Evolutionary conservation across 2,797 vertebrate genomes (phyloP), one percentile per base, ranked within the genome.

Genomic region (Aulostomus chinensis): DNA sequence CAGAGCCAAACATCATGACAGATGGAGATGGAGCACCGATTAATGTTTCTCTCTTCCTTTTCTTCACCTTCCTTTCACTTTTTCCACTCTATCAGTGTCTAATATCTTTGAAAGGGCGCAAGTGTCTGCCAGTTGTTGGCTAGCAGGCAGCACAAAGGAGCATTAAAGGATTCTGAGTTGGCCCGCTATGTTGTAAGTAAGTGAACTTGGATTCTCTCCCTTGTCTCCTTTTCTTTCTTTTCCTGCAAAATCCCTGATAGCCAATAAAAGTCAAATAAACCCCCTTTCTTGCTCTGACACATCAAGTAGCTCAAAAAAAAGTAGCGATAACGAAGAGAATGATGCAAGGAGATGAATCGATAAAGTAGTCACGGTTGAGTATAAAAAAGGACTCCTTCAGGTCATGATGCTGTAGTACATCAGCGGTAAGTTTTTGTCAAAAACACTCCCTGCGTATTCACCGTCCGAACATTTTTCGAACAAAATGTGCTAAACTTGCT

Each of bases 81-180:
- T 82, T 76, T 66, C 72, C 68, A 59, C 61, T 84, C 74, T 81
- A 59, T 86, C 70, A 69, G 68, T 80, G 71, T 84, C 74, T 71
- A 73, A 80, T 83, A 58, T 80, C 73, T 83, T 78, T 83, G 59
- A 84, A 76, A 73, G 54, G 58, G 48, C 24, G 35, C 74, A 69
- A 69, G 45, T 79, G 57, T 70, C 51, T 56, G 60, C 62, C 58
- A 67, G 57, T 69, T 62, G 54, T 59, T 81, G 79, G 73, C 73
- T 60, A 15, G 32, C 54, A 74, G 80, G 68, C 80, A 76, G 60
- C 41, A 47, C 58, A 52, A 58, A 47, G 55, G 51, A 59, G 60
- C 68, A 34, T 69, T 69, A 73, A 74, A 55, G 49, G 58, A 71
- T 57, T 55, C 39, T 38, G 54, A 47, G 46, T 53, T 49, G 41